Evolutionary conservation across 2,113 vertebrate species (phyloP).

Genomic region (Scortum barcoo): DNA sequence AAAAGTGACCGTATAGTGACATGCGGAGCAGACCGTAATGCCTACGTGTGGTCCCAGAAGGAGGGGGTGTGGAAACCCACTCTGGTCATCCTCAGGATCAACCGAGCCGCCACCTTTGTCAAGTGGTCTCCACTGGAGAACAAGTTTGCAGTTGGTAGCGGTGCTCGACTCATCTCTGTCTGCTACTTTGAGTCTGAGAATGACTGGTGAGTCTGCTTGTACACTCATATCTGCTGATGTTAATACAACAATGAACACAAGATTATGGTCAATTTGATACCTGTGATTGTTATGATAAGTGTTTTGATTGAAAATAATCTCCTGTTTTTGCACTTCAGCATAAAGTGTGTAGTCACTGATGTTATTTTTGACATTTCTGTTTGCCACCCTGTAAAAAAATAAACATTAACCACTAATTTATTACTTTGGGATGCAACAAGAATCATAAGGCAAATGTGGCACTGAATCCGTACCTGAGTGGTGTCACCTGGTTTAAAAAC

Average conservation of each 20-base stretch:
- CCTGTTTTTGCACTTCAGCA: not conserved
- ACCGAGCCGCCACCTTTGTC: conserved; percentile 97
- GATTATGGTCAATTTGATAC: not conserved
- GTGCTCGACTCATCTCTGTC: conserved; percentile 97
- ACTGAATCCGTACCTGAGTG: not conserved
- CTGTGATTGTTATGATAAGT: not conserved
- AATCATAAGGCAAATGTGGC: not conserved
- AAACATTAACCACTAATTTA: not conserved
- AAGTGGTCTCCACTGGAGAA: conserved; percentile 99
- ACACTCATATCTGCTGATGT: not conserved
- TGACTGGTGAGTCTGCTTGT: conserved; percentile 90
- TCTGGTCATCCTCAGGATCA: conserved; percentile 97
- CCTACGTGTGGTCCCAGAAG: conserved; percentile 99
- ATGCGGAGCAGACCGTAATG: conserved; percentile 97
- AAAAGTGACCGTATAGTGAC: conserved; percentile 99
- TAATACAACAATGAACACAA: not conserved
- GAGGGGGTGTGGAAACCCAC: conserved; percentile 98
- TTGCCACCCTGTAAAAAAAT: not conserved
- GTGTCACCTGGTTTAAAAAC: not conserved
- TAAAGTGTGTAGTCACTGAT: not conserved
- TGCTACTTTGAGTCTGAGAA: conserved; percentile 99
- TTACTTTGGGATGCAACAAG: not conserved
- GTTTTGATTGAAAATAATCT: not conserved
- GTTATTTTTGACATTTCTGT: not conserved
- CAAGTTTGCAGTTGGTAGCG: conserved; percentile 98